Conservation (phyloP, 2,113 vertebrate genomes). For the Triplophysa rosa region DNA sequence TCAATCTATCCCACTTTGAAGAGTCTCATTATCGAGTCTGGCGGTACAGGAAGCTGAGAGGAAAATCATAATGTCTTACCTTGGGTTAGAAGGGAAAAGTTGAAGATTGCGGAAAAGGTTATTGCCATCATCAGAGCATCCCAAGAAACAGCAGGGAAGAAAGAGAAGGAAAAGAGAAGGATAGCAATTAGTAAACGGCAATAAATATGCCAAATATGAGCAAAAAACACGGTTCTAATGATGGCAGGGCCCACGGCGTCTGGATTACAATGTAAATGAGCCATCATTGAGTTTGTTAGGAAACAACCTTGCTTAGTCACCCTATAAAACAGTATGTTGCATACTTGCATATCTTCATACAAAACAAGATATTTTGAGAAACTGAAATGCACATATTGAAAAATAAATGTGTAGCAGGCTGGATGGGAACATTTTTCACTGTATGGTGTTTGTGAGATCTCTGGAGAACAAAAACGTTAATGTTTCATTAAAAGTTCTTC, state of each 20-base stretch:
- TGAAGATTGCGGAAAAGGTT: neutral
- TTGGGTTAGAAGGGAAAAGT: conserved; percentile 33
- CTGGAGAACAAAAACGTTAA: too few species aligned
- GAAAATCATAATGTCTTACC: conserved; percentile 48
- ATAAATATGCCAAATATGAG: conserved; percentile 44
- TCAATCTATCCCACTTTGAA: conserved; percentile 43
- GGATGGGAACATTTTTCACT: too few species aligned
- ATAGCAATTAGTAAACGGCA: conserved; percentile 44
- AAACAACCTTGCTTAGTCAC: conserved; percentile 40
- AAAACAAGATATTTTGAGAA: neutral
- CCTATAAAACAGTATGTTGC: conserved; percentile 23
- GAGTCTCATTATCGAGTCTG: conserved; percentile 35
- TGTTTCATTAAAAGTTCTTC: too few species aligned
- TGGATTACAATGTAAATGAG: conserved; percentile 50
- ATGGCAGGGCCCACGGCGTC: conserved; percentile 25
- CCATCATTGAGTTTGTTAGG: conserved; percentile 30
- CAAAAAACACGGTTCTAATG: conserved; percentile 40
- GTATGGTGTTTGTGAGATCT: too few species aligned
- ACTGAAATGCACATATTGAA: too few species aligned
- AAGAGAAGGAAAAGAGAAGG: conserved; percentile 33
- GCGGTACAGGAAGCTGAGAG: conserved; percentile 17
- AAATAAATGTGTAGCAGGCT: too few species aligned
- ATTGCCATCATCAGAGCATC: conserved; percentile 27
- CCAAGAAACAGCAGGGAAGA: neutral
- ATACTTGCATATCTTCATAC: neutral